These are phyloP conservation scores for Merodon equestris DNA, from an alignment of 2,888 invertebrate species.

Conservation along the genomic window DNA sequence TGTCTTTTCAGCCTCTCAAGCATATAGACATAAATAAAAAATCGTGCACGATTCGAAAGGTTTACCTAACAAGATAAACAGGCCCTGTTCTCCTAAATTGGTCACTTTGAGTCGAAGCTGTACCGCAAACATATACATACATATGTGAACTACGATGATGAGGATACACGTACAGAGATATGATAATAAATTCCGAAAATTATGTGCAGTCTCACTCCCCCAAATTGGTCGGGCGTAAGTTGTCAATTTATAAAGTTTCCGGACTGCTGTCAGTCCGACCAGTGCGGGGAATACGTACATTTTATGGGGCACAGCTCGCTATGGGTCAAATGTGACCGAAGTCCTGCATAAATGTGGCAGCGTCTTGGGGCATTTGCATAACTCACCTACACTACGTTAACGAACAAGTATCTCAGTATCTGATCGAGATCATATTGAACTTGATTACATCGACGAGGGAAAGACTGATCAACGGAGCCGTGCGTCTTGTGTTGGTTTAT, in stretches of 20 bases:
- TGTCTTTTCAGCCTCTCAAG: conserved; percentile 40
- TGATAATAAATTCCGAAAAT: conserved; percentile 36
- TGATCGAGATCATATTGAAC: conserved; percentile 41
- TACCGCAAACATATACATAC: no score
- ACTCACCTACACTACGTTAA: conserved; percentile 10
- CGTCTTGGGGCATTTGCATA: conserved; percentile 43
- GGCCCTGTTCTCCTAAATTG: conserved; percentile 34
- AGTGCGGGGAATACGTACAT: conserved; percentile 36
- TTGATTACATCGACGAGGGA: conserved; percentile 12
- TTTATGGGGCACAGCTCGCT: conserved; percentile 59
- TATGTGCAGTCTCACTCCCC: conserved; percentile 18
- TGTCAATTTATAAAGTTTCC: conserved; percentile 59
- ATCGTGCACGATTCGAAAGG: conserved; percentile 32
- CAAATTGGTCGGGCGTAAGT: conserved; percentile 22
- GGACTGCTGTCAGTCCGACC: conserved; percentile 16
- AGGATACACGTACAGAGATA: neutral
- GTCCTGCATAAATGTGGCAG: no score
- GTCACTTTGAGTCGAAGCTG: conserved; percentile 16
- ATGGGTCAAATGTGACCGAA: conserved; percentile 63
- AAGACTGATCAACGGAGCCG: neutral
- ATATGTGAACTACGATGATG: no score
- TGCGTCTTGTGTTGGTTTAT: conserved; percentile 40
- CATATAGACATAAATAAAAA: conserved; percentile 3
- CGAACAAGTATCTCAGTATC: neutral
- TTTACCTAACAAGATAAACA: conserved; percentile 58